A percentile compares a stretch with the other conserved stretches of the same genome.
These are phyloP conservation scores for Conchocele bisecta DNA, from an alignment of 2,888 invertebrate genomes.

Conservation along the genomic window DNA sequence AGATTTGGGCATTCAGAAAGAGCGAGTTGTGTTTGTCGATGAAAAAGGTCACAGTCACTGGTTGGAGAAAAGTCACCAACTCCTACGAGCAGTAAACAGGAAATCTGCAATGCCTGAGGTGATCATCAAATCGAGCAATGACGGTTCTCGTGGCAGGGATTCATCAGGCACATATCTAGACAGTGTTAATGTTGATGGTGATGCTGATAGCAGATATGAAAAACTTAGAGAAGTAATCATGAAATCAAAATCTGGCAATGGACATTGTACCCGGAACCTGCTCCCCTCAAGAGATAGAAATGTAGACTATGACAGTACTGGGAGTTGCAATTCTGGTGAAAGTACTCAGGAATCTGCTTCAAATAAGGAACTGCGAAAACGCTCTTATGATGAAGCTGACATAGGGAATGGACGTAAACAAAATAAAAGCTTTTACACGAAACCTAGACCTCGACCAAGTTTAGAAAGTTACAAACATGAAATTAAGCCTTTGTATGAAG, in stretches of 20 bases:
- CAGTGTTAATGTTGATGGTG: slow-evolving; percentile 36
- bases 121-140: slow-evolving; percentile 16
- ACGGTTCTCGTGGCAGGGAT: neutral
- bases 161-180: neutral
- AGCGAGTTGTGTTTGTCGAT: slow-evolving; percentile 46
- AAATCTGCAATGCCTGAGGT: slow-evolving; percentile 26
- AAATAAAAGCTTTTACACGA: slow-evolving; percentile 27
- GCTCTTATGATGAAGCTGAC: slow-evolving; percentile 10
- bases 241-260: slow-evolving; percentile 1
- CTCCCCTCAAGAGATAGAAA: no score
- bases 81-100: slow-evolving; percentile 23
- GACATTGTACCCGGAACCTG: no score
- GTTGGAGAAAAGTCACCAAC: slow-evolving; percentile 38
- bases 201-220: slow-evolving; percentile 30
- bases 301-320: slow-evolving; percentile 6
- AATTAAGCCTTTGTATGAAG: slow-evolving; percentile 42
- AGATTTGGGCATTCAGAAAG: slow-evolving; percentile 37
- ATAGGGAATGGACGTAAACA: neutral
- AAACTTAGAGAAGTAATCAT: slow-evolving; percentile 39
- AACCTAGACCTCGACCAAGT: slow-evolving; percentile 46
- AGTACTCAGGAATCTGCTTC: no score
- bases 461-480: slow-evolving; percentile 34
- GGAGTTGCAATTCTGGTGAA: slow-evolving; percentile 9
- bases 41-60: slow-evolving; percentile 36
- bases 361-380: neutral